phyloP scores from a whole-genome alignment of 2,888 invertebrate species.

The Dendrolimus houi region DNA sequence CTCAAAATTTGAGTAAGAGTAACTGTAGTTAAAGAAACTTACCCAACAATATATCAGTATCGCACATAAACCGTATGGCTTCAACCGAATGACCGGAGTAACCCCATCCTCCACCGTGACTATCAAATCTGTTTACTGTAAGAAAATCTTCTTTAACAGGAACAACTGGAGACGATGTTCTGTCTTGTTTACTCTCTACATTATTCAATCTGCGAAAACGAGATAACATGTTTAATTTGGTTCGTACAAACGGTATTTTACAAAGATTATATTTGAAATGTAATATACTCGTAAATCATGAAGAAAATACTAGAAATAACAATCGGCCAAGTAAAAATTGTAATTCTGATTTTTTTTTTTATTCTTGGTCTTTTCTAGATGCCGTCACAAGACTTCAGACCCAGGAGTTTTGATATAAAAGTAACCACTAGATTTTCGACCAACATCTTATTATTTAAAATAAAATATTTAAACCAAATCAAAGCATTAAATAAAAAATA shows the following conservation, averaged over 20 bases:
- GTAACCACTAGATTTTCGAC: too few relatives aligned
- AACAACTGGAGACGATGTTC: conserved; percentile 29
- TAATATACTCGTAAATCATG: too few relatives aligned
- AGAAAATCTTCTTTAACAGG: conserved; percentile 86
- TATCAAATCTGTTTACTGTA: conserved; percentile 92
- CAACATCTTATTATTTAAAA: not conserved
- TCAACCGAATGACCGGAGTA: conserved; percentile 98
- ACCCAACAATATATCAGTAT: conserved; percentile 91
- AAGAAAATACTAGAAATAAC: too few relatives aligned
- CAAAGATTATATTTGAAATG: too few relatives aligned
- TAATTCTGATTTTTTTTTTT: too few relatives aligned
- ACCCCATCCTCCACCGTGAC: conserved; percentile 98
- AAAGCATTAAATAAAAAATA: not conserved
- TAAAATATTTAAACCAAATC: not conserved
- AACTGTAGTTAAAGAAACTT: conserved; percentile 11
- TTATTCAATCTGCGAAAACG: conserved; percentile 31
- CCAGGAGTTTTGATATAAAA: too few relatives aligned
- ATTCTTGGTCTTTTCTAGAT: too few relatives aligned
- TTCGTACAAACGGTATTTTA: too few relatives aligned
- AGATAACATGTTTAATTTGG: too few relatives aligned
- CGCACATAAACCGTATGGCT: conserved; percentile 95
- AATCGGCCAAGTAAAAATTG: too few relatives aligned
- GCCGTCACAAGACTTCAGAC: too few relatives aligned
- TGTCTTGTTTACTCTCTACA: conserved; percentile 49
- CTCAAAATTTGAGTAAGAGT: too few relatives aligned